These are phyloP conservation scores for Paratilapia polleni DNA, from an alignment of 2,113 vertebrate species.

Conservation along the genomic window DNA sequence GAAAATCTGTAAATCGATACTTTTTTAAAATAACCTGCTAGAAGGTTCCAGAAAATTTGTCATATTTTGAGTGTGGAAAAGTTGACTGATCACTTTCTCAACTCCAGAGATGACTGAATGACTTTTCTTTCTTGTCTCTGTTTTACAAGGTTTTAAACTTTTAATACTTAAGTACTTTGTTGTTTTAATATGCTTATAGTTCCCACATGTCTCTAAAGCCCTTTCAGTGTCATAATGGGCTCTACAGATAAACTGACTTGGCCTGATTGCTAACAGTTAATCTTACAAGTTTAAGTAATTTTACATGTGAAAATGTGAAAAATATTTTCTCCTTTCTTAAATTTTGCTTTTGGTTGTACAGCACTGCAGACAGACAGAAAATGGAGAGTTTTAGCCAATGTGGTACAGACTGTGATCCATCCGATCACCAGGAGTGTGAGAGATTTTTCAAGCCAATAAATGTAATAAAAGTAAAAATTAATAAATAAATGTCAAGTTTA, in stretches of 20 bases:
- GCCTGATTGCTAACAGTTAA: background rate
- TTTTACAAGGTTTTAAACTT: too few species aligned
- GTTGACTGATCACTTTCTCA: too few species aligned
- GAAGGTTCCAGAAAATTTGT: too few species aligned
- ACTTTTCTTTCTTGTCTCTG: too few species aligned
- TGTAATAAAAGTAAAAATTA: background rate
- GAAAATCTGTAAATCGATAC: too few species aligned
- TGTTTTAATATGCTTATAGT: background rate
- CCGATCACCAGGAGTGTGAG: background rate
- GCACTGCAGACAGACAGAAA: too few species aligned
- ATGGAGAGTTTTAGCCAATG: too few species aligned
- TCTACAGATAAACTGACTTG: background rate
- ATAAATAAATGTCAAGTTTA: background rate
- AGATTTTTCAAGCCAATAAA: background rate
- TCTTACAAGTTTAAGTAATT: background rate
- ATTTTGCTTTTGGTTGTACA: accelerated
- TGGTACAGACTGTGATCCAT: background rate
- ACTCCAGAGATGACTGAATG: too few species aligned
- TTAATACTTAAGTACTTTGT: background rate
- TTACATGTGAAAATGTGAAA: background rate
- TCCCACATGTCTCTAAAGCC: accelerated
- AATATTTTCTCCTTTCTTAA: background rate
- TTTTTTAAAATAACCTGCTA: too few species aligned
- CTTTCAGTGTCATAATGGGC: accelerated
- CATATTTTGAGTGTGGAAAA: too few species aligned